Base-by-base conservation (phyloP, 35 echinoderm and acorn worm genomes). In the Apostichopus japonicus region DNA sequence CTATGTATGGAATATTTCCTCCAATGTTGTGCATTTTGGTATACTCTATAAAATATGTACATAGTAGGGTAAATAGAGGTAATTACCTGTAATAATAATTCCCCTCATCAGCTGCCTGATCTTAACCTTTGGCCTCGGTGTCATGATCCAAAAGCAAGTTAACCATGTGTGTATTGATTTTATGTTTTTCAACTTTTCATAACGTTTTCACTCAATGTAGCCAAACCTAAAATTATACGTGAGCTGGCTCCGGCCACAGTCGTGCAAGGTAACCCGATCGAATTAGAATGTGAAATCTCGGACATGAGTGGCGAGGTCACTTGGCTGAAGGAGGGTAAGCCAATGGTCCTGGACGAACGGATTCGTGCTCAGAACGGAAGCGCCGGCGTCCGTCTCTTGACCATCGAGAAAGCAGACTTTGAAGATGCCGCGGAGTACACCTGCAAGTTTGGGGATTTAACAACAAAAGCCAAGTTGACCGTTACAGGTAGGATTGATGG, bases 171-270 rank as follows among this genome's bases (percentile, higher is more conserved):
- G 13, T 61, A 7, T 61, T 33, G n/a, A 78, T 13, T 92, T 44
- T 5, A 53, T 88, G 54, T 5, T 77, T 55, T n/a, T 23, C 58
- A 73, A 9, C 44, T 22, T 77, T 90, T 4, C 79, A 72, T 55
- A 3, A 44, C 33, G 33, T 44, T 44, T 44, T 44, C 33, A 44
- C 33, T 44, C 33, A 44, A 44, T 44, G 3, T 58, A 98, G 94
- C 97, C 11, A 94, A 94, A 82, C 97, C 97, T 24, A 96, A 98
- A 78, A 96, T 98, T 65, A 24, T 96, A 6, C 93, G 94, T 65
- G 92, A 94, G 17, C 81, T 98, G 19, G 70, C 93, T 72, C 90
- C 91, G 9, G 77, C 90, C 73, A 87, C 90, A 14, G 95, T 94
- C 3, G 93, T 95, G 23, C 92, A 96, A 80, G 91, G 93, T 44